A percentile compares a stretch with the other conserved stretches of the same genome.
phyloP scores from a whole-genome alignment of 2,113 vertebrate species.

The Cynoglossus semilaevis region DNA sequence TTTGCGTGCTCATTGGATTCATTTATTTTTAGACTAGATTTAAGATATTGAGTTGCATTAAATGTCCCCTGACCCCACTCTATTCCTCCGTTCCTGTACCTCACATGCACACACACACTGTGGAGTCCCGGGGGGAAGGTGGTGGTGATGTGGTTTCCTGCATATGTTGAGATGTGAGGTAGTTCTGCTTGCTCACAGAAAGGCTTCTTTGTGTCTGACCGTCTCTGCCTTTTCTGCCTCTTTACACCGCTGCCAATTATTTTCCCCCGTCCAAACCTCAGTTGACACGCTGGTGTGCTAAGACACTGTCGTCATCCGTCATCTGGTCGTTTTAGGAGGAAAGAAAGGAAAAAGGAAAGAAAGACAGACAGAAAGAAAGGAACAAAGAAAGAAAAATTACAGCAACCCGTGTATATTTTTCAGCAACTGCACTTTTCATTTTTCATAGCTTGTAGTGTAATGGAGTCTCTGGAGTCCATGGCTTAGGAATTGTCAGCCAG shows the following conservation, averaged over 20 bases:
- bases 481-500: neutral
- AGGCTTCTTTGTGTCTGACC: slow-evolving; percentile 64
- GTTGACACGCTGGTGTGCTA: slow-evolving; percentile 46
- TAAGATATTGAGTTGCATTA: slow-evolving; percentile 70
- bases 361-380: slow-evolving; percentile 9
- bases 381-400: slow-evolving; percentile 17
- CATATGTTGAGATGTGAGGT: slow-evolving; percentile 65
- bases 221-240: slow-evolving; percentile 26
- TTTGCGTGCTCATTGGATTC: slow-evolving; percentile 46
- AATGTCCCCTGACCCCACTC: slow-evolving; percentile 54
- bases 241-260: slow-evolving; percentile 61
- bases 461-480: neutral
- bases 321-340: slow-evolving; percentile 5
- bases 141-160: slow-evolving; percentile 64
- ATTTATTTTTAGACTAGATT: slow-evolving; percentile 76
- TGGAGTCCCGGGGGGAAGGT: slow-evolving; percentile 41
- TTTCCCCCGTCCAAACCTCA: slow-evolving; percentile 57
- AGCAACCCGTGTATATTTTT: slow-evolving; percentile 23
- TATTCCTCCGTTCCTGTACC: slow-evolving; percentile 13
- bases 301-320: slow-evolving; percentile 44
- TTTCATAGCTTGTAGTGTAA: slow-evolving; percentile 1
- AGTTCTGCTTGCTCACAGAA: slow-evolving; percentile 51
- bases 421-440: slow-evolving; percentile 46
- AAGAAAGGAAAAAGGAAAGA: slow-evolving; percentile 3
- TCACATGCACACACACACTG: neutral